A percentile compares a stretch with the other conserved stretches of the same genome.
Evolutionary conservation across 2,113 vertebrate genomes (phyloP).

Genomic region (human): GRCh38 chr5:4687501-4688000

Average conservation of each 20-base stretch:
- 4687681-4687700: not conserved
- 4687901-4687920: not conserved
- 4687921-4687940: not conserved
- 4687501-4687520: not conserved
- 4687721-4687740: not conserved
- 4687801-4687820: not conserved
- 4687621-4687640: not conserved
- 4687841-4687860: not conserved
- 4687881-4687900: rapidly evolving
- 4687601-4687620: not conserved
- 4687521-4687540: not conserved
- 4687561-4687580: not conserved
- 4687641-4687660: not conserved
- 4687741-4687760: not conserved
- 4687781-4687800: not conserved
- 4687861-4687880: rapidly evolving
- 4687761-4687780: not conserved
- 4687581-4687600: not conserved
- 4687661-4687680: not conserved
- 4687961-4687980: rapidly evolving
- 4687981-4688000: not conserved
- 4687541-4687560: not conserved
- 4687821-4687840: not conserved
- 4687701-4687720: not conserved
- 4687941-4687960: not conserved